Conservation (phyloP, 2,797 vertebrate genomes). For the Enteromius argenteus region DNA sequence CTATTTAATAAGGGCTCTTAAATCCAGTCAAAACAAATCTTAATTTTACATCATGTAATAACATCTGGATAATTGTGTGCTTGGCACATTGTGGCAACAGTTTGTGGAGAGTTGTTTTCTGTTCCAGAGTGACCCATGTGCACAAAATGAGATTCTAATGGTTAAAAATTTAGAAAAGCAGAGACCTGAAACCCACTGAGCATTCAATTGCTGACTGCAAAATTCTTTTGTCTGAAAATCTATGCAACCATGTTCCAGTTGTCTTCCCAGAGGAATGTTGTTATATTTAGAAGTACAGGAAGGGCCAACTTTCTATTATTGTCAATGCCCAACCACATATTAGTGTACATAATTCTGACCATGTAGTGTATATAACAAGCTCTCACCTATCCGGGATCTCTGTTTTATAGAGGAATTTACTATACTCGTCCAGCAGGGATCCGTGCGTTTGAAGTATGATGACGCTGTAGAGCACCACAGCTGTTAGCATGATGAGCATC, state of each 20-base stretch:
- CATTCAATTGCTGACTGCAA: background rate
- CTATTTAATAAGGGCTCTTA: background rate
- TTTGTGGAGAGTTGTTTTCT: background rate
- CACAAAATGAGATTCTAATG: background rate
- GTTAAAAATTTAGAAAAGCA: background rate
- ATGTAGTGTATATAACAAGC: background rate
- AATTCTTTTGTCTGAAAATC: background rate
- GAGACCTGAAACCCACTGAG: background rate
- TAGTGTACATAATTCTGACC: background rate
- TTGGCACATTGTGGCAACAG: background rate
- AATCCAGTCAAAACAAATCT: background rate
- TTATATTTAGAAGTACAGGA: background rate
- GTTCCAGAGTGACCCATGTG: background rate
- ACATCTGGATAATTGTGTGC: background rate
- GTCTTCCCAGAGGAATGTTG: background rate
- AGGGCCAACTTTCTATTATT: background rate
- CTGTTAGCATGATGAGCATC: constrained; percentile 94
- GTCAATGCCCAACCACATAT: background rate
- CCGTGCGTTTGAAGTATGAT: constrained; percentile 94
- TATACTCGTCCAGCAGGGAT: constrained; percentile 89
- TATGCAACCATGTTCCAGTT: background rate
- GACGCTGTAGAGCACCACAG: constrained; percentile 91
- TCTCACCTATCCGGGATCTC: constrained; percentile 80
- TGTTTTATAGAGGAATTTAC: constrained; percentile 85
- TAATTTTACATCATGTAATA: background rate